A percentile compares a stretch with the other conserved stretches of the same genome.
Evolutionary conservation across 2,797 vertebrate genomes (phyloP).

Genomic region (Falco concolor): DNA sequence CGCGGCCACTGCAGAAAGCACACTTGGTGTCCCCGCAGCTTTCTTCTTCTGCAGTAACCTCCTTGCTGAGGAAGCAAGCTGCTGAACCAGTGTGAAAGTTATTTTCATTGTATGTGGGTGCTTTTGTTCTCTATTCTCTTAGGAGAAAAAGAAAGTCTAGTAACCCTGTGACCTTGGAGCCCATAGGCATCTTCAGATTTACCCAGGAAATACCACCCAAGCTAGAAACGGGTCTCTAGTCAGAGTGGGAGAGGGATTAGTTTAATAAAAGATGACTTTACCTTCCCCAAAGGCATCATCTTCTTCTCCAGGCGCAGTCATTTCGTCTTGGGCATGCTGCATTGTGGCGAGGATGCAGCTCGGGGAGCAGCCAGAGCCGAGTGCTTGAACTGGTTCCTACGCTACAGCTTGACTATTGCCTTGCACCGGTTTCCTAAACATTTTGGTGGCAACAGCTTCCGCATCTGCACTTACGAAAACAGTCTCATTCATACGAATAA

Average conservation of each 20-base stretch:
- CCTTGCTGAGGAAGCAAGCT: neutral
- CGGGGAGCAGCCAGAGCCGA: neutral
- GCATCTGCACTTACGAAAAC: conserved; percentile 28
- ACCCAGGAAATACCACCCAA: conserved; percentile 25
- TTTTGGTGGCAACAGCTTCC: conserved; percentile 58
- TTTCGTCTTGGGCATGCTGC: conserved; percentile 66
- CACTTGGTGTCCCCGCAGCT: neutral
- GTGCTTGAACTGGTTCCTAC: neutral
- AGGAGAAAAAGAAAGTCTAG: conserved; percentile 7
- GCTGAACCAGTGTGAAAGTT: neutral
- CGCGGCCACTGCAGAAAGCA: neutral
- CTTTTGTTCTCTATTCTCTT: conserved; percentile 41
- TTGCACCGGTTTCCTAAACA: conserved; percentile 51
- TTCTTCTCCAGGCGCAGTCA: conserved; percentile 47
- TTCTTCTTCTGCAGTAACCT: neutral
- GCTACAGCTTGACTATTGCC: conserved; percentile 32
- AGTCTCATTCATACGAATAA: conserved; percentile 53
- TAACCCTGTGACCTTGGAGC: conserved; percentile 1
- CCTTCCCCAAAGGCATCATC: conserved; percentile 76
- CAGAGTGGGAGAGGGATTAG: neutral
- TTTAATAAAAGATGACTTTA: conserved; percentile 58
- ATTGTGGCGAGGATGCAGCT: neutral
- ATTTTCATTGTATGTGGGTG: neutral
- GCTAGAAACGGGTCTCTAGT: neutral
- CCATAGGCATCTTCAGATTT: neutral